Evolutionary conservation across 1,140 invertebrate genomes (phyloP), one percentile per base, ranked within the genome.

Genomic region (Varroa destructor): DNA sequence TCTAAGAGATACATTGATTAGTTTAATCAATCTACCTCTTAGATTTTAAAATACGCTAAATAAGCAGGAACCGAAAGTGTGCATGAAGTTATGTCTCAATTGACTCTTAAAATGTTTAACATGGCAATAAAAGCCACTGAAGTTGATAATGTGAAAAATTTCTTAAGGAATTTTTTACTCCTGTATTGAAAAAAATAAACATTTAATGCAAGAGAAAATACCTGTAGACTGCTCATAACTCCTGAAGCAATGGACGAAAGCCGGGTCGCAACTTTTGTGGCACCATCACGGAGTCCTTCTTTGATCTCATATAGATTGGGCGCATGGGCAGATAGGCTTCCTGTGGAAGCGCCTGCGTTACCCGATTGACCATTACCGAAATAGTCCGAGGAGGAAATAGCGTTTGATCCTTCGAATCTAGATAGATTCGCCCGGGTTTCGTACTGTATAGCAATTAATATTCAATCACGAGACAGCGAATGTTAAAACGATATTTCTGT

Each of bases 371-470:
- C 76, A 36, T 78, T 77, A n/a, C 90, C 90, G 83, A 97, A 99
- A 77, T 93, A 91, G 79, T 98, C 93, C 0, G 91, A 87, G 54
- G 93, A 97, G 25, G 93, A 97, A 80, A 99, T 98, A 79, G 89
- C 89, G 71, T 85, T 89, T 75, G 89, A 93, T 71, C 89, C 93
- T 81, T 92, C 89, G 80, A 95, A 96, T 70, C 86, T 82, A 42
- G 84, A 82, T 25, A 89, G 78, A 79, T 87, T 89, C 71, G 84
- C 82, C 76, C 84, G 84, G 25, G 83, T 82, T 79, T 88, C 87
- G 82, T 81, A 83, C 85, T 87, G 76, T 56, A 80, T 78, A 56
- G n/a, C 73, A 25, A 74, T 73, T 71, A 70, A 72, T 43, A 43
- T 36, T 37, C 67, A 14, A 37, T 46, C 42, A n/a, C 71, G 14